Percentiles rank a stretch among this genome's conserved stretches.
phyloP scores from a whole-genome alignment of 2,797 vertebrate genomes.

The Poecilia picta region DNA sequence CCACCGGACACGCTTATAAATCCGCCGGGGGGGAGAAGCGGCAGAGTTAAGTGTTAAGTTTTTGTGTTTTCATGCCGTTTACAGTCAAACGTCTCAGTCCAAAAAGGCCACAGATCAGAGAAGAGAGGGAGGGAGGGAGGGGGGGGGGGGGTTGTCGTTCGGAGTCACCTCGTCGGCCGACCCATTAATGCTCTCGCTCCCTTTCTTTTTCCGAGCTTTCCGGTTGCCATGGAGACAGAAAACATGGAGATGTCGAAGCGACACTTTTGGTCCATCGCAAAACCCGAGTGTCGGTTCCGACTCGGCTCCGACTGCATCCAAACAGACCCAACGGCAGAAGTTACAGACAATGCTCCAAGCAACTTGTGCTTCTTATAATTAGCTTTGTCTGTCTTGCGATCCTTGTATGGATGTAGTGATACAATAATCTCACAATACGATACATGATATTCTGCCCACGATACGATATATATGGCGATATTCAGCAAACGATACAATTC shows the following conservation, averaged over 20 bases:
- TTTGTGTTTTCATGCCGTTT: neutral
- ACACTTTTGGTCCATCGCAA: neutral
- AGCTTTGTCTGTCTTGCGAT: too few species aligned
- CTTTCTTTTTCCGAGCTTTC: slow-evolving; percentile 34
- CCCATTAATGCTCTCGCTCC: slow-evolving; percentile 47
- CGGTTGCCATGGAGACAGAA: slow-evolving; percentile 75
- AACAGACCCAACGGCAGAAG: too few species aligned
- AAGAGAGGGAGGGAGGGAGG: slow-evolving; percentile 32
- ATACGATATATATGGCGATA: too few species aligned
- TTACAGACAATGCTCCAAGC: too few species aligned
- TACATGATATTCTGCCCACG: too few species aligned
- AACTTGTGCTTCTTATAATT: too few species aligned
- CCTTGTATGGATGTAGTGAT: too few species aligned
- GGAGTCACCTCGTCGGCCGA: slow-evolving; percentile 40
- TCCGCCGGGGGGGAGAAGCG: slow-evolving; percentile 20
- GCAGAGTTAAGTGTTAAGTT: slow-evolving; percentile 1
- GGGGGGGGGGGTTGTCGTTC: slow-evolving; percentile 51
- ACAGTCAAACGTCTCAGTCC: neutral
- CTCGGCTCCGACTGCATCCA: too few species aligned
- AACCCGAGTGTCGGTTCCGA: neutral
- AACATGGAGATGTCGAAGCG: slow-evolving; percentile 20
- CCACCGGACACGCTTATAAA: slow-evolving; percentile 42
- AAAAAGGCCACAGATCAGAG: slow-evolving; percentile 28
- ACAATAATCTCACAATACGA: too few species aligned
- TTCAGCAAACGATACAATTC: too few species aligned